Conservation (phyloP, 2,113 vertebrate species). For the Thryonomys swinderianus region DNA sequence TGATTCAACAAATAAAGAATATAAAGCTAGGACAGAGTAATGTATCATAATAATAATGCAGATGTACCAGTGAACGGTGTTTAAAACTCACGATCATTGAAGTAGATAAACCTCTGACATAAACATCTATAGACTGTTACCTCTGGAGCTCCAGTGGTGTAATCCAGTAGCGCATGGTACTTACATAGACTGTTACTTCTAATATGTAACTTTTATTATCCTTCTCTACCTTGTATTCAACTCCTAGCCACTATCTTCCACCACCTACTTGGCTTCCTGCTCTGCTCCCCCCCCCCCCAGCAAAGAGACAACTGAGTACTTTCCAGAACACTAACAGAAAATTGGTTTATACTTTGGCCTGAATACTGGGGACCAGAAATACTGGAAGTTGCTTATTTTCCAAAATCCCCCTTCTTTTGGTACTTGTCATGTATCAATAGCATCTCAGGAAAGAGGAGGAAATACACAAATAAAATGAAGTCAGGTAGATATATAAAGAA, state of each 20-base stretch:
- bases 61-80: background rate
- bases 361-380: background rate
- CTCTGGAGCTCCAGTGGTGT: too few relatives aligned
- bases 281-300: background rate
- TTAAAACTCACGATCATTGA: background rate
- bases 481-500: background rate
- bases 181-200: background rate
- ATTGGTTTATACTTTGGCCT: background rate
- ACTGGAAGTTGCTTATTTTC: background rate
- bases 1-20: conserved; percentile 16
- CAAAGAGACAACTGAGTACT: background rate
- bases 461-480: background rate
- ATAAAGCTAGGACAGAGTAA: background rate
- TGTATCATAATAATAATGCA: background rate
- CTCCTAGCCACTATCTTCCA: rapidly evolving
- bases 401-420: background rate
- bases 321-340: background rate
- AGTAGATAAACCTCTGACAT: background rate
- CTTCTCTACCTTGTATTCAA: background rate
- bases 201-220: background rate
- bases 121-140: background rate
- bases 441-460: background rate
- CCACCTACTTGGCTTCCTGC: background rate
- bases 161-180: too few relatives aligned
- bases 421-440: background rate